Evolutionary conservation across 2,888 invertebrate genomes (phyloP), one percentile per base, ranked within the genome.

Genomic region (Gryllus longicercus): DNA sequence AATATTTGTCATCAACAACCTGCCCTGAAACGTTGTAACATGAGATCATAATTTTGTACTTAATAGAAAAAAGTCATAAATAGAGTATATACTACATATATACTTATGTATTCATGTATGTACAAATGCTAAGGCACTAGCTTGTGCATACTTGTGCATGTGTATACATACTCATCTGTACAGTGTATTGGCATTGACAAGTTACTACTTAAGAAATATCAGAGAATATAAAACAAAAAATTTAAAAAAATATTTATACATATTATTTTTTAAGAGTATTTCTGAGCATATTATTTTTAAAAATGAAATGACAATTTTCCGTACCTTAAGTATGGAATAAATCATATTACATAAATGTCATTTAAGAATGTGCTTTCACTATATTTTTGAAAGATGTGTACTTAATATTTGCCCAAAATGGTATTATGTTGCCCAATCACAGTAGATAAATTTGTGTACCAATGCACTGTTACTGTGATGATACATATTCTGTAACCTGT

Each of bases 401-500:
- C 63, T 38, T 38, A 38, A 38, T 8, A 38, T 38, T 38, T 63
- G 63, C n/a, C 63, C n/a, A 63, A 63, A 18, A 63, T 63, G 63
- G 8, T 63, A n/a, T 63, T 18, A 63, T n/a, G n/a, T 63, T 63
- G 63, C 14, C 63, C 63, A 18, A n/a, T 63, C 63, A 63, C 63
- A 63, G 63, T 63, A 63, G 63, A 18, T 63, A n/a, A 18, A 63
- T 63, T 63, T 63, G 38, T 63, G 63, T 63, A 63, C n/a, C n/a
- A n/a, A 63, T 63, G 63, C 63, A 63, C 63, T 63, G n/a, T 63
- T n/a, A 63, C 63, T 63, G 63, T 63, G 63, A 63, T 63, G 63
- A 63, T 63, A 63, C 63, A 63, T 18, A 14, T 63, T n/a, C 63
- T 63, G 63, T 63, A 63, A 63, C 63, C 63, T 63, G 63, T 63